These are phyloP conservation scores for Lasioglossum morio DNA, from an alignment of 2,888 invertebrate genomes.

Conservation along the genomic window DNA sequence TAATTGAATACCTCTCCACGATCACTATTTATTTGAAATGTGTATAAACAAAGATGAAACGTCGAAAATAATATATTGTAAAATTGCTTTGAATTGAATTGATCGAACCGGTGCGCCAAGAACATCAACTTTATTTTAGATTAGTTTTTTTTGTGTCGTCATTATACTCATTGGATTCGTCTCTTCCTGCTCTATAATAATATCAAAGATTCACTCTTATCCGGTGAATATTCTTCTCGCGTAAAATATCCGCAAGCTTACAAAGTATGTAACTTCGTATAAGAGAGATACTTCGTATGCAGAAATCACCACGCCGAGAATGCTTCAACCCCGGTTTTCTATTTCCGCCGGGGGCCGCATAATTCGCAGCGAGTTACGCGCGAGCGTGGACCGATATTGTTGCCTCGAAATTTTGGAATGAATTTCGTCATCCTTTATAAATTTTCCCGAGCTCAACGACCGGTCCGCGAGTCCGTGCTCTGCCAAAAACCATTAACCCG, in stretches of 20 bases:
- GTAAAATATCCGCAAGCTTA: background rate
- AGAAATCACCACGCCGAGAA: background rate
- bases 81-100: too few relatives aligned
- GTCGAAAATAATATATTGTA: too few relatives aligned
- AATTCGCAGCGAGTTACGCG: background rate
- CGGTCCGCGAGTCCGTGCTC: slow-evolving; percentile 18
- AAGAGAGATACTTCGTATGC: background rate
- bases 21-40: too few relatives aligned
- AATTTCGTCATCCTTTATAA: slow-evolving; percentile 36
- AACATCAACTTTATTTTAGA: too few relatives aligned
- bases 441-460: slow-evolving; percentile 48
- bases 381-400: background rate
- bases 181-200: background rate
- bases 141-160: too few relatives aligned
- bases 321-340: background rate
- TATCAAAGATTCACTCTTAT: background rate
- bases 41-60: too few relatives aligned
- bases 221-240: background rate
- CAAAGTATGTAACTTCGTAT: background rate
- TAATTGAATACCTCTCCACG: too few relatives aligned
- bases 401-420: slow-evolving; percentile 32
- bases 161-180: background rate
- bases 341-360: too few relatives aligned
- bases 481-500: slow-evolving; percentile 79
- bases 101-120: too few relatives aligned